phyloP scores from a whole-genome alignment of 2,888 invertebrate species.

The Limnephilus lunatus region DNA sequence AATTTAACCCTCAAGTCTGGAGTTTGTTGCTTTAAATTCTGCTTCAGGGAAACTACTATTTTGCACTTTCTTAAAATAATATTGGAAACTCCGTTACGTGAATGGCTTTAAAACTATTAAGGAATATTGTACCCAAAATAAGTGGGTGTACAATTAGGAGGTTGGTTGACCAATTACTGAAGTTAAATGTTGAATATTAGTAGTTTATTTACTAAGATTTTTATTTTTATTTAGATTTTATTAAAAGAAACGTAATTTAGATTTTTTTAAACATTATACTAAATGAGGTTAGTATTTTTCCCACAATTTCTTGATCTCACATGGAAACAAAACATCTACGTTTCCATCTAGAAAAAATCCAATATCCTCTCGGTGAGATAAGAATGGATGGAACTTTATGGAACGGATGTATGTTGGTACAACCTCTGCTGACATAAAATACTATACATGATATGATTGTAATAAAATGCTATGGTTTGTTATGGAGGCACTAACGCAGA shows the following conservation, averaged over 20 bases:
- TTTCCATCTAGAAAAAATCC: neutral
- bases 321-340: neutral
- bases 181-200: no score
- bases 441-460: neutral
- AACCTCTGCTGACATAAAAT: neutral
- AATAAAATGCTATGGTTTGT: neutral
- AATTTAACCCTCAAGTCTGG: neutral
- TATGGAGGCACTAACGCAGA: neutral
- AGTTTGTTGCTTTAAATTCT: neutral
- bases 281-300: neutral
- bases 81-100: neutral
- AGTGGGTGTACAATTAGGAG: no score
- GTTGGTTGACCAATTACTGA: no score
- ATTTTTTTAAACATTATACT: neutral
- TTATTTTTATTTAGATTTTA: no score
- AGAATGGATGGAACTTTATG: neutral
- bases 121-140: no score
- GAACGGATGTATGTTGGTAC: neutral
- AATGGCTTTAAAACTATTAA: no score
- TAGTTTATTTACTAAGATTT: no score
- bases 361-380: neutral
- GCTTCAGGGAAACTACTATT: neutral
- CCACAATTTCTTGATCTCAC: neutral
- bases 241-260: neutral
- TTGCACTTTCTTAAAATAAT: no score